Evolutionary conservation across 2,888 invertebrate genomes (phyloP).

Genomic region (Drosophila phalerata): DNA sequence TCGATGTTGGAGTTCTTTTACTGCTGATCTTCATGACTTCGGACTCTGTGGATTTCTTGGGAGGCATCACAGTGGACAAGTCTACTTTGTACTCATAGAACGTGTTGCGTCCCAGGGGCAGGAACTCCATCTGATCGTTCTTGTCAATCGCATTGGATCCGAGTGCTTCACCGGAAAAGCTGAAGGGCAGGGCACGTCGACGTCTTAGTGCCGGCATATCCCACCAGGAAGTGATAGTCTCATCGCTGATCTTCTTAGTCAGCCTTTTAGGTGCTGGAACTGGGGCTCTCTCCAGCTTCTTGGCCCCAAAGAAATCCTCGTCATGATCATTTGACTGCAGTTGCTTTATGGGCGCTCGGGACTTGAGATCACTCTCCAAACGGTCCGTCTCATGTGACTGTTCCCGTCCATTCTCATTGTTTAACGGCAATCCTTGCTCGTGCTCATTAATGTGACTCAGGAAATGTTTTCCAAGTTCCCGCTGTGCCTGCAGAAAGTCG

Average conservation of each 20-base stretch:
- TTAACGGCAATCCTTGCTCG: slow-evolving; percentile 36
- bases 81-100: slow-evolving; percentile 63
- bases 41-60: slow-evolving; percentile 30
- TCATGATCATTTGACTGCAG: slow-evolving; percentile 12
- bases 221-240: slow-evolving; percentile 76
- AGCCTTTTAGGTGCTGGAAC: slow-evolving; percentile 28
- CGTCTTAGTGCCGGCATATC: slow-evolving; percentile 61
- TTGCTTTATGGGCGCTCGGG: not conserved
- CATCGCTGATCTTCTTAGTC: slow-evolving; percentile 27
- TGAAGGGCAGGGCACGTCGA: slow-evolving; percentile 51
- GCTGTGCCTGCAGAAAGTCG: slow-evolving; percentile 71
- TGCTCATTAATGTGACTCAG: slow-evolving; percentile 63
- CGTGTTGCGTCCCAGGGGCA: slow-evolving; percentile 53
- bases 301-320: slow-evolving; percentile 63
- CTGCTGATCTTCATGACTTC: slow-evolving; percentile 57
- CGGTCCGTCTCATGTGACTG: slow-evolving; percentile 13
- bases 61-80: slow-evolving; percentile 17
- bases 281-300: slow-evolving; percentile 6
- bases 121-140: slow-evolving; percentile 58
- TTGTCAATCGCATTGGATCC: slow-evolving; percentile 75
- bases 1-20: slow-evolving; percentile 1
- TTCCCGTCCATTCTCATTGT: slow-evolving; percentile 22
- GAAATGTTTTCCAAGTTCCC: slow-evolving; percentile 69
- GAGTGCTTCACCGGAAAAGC: slow-evolving; percentile 44
- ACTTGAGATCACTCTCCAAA: slow-evolving; percentile 4